Evolutionary conservation across 2,113 vertebrate species (phyloP).

Genomic region (Macquaria ambigua): DNA sequence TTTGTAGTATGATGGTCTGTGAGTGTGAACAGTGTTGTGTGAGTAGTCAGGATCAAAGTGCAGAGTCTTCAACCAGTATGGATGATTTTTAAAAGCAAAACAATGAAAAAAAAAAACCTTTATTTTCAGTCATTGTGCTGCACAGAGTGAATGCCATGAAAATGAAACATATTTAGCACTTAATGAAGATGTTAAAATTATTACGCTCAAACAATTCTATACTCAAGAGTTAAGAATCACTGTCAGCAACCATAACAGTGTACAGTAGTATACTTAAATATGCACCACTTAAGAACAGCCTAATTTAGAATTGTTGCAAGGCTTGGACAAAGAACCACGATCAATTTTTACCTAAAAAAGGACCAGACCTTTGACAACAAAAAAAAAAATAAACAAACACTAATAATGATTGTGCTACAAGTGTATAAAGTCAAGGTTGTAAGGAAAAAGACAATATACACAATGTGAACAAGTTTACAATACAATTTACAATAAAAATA

Average conservation of each 20-base stretch:
- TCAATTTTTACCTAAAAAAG: background rate
- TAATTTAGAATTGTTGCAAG: constrained; percentile 17
- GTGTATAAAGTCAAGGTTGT: constrained; percentile 19
- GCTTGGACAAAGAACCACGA: background rate
- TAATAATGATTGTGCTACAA: constrained; percentile 35
- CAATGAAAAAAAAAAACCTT: constrained; percentile 4
- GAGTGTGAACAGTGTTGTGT: background rate
- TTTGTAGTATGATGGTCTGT: background rate
- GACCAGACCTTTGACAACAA: background rate
- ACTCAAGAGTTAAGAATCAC: background rate
- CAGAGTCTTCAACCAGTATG: background rate
- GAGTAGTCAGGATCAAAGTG: background rate
- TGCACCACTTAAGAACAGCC: constrained; percentile 13
- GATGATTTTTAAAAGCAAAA: background rate
- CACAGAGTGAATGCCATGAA: constrained; percentile 4
- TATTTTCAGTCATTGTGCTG: constrained; percentile 40
- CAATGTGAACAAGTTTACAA: background rate
- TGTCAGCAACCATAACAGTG: background rate
- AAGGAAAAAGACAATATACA: constrained; percentile 2
- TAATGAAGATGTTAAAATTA: constrained; percentile 6
- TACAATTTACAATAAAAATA: constrained; percentile 44
- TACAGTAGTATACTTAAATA: constrained; percentile 25
- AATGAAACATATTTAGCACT: constrained; percentile 6
- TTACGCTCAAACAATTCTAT: background rate
- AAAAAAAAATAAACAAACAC: constrained; percentile 4